These are phyloP conservation scores for Eustalomyia histrio DNA, from an alignment of 2,888 invertebrate genomes.

Conservation along the genomic window DNA sequence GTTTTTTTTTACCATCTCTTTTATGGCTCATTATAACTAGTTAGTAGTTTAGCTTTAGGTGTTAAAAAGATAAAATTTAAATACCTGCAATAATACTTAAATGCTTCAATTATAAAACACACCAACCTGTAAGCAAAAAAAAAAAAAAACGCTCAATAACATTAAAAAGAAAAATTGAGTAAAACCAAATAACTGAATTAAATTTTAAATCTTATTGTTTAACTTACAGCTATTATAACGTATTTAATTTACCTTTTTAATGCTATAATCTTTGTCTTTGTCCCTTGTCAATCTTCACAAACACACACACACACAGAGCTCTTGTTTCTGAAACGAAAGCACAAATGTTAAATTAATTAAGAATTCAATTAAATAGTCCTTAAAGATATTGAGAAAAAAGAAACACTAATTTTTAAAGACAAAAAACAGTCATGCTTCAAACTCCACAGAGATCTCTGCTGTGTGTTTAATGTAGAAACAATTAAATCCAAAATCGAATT, in stretches of 20 bases:
- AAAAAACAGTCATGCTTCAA: not conserved
- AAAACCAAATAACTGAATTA: not conserved
- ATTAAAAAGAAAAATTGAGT: not conserved
- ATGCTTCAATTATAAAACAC: not conserved
- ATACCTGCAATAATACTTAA: no score
- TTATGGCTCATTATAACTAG: no score
- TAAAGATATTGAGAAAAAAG: constrained; percentile 3
- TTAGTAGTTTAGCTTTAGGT: no score
- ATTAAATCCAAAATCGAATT: constrained; percentile 8
- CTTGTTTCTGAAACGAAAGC: no score
- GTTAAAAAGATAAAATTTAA: no score
- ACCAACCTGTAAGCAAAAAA: no score
- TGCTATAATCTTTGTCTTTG: constrained; percentile 9
- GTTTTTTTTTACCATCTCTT: no score
- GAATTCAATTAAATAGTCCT: constrained; percentile 33
- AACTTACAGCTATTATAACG: constrained; percentile 7
- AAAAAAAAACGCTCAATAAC: no score
- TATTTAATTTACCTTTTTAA: constrained; percentile 31
- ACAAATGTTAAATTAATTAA: constrained; percentile 36
- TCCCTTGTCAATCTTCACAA: not conserved
- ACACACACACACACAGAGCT: not conserved
- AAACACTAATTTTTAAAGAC: no score
- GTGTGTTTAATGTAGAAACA: constrained; percentile 5
- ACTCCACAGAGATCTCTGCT: no score
- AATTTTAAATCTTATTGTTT: constrained; percentile 4